phyloP scores from a whole-genome alignment of 2,888 invertebrate genomes.

The Acanthococcus lagerstroemiae region DNA sequence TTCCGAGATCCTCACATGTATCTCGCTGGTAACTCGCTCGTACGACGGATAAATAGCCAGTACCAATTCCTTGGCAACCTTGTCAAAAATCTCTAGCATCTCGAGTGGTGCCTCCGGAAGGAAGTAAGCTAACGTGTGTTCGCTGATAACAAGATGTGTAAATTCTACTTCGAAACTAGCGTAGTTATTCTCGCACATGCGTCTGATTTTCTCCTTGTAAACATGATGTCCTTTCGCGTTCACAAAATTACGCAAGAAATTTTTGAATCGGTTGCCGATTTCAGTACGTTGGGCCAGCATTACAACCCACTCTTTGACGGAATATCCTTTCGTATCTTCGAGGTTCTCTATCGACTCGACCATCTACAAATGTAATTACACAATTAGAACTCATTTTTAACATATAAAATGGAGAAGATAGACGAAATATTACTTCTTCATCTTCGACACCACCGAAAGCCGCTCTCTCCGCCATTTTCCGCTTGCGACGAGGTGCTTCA shows the following conservation, averaged over 20 bases:
- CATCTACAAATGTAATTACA: conserved; percentile 45
- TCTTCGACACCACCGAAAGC: conserved; percentile 69
- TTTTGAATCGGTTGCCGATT: conserved; percentile 79
- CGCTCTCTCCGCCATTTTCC: conserved; percentile 76
- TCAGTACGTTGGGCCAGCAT: conserved; percentile 93
- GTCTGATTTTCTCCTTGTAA: conserved; percentile 82
- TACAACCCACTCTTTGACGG: conserved; percentile 91
- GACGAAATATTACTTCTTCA: conserved; percentile 49
- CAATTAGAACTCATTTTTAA: neutral
- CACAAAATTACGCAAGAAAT: conserved; percentile 80
- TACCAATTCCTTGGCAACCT: conserved; percentile 83
- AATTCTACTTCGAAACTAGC: conserved; percentile 58
- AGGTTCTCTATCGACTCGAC: conserved; percentile 95
- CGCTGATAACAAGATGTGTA: conserved; percentile 75
- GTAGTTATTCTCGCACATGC: conserved; percentile 88
- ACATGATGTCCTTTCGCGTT: conserved; percentile 70
- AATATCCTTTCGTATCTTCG: conserved; percentile 93
- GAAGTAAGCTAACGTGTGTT: conserved; percentile 92
- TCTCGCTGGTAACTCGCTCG: conserved; percentile 83
- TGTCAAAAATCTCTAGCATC: conserved; percentile 92
- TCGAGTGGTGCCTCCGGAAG: conserved; percentile 94
- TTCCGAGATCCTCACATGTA: conserved; percentile 90
- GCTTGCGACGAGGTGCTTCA: conserved; percentile 55
- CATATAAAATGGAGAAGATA: neutral
- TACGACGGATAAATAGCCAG: conserved; percentile 92